A percentile compares a stretch with the other conserved stretches of the same genome.
These are phyloP conservation scores for Erythrocebus patas DNA, from an alignment of 2,113 vertebrate genomes.

Conservation along the genomic window DNA sequence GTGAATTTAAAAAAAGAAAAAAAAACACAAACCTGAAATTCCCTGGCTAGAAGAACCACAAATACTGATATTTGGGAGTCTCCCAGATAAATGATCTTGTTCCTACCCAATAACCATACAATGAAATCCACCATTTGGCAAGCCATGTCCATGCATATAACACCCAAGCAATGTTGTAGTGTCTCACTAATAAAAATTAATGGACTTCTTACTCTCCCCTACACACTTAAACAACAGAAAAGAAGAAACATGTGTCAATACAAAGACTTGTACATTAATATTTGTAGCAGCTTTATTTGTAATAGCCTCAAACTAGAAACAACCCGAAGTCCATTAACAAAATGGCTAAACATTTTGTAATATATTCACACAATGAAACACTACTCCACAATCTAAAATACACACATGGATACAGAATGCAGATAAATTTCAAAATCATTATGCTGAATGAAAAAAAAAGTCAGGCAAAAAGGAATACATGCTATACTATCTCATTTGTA, in stretches of 20 bases:
- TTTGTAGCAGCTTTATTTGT: background rate
- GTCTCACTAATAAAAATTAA: background rate
- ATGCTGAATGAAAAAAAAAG: background rate
- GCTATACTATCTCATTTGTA: background rate
- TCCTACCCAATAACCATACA: background rate
- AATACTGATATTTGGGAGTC: background rate
- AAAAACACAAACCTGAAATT: no score
- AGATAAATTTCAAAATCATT: background rate
- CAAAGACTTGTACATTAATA: background rate
- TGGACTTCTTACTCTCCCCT: background rate
- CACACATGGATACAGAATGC: background rate
- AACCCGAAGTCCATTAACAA: background rate
- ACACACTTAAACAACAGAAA: background rate
- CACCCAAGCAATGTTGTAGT: background rate
- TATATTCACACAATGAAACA: background rate
- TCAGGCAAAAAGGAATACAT: background rate
- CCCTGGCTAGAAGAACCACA: no score
- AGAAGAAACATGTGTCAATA: background rate
- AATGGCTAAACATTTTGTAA: background rate
- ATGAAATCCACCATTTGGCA: background rate
- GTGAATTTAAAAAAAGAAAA: no score
- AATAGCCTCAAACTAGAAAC: background rate
- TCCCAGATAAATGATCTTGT: background rate
- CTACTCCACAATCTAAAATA: background rate
- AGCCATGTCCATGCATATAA: background rate